Evolutionary conservation across 1,140 invertebrate species (phyloP), one percentile per base, ranked within the genome.

Genomic region (Helicoverpa armigera): DNA sequence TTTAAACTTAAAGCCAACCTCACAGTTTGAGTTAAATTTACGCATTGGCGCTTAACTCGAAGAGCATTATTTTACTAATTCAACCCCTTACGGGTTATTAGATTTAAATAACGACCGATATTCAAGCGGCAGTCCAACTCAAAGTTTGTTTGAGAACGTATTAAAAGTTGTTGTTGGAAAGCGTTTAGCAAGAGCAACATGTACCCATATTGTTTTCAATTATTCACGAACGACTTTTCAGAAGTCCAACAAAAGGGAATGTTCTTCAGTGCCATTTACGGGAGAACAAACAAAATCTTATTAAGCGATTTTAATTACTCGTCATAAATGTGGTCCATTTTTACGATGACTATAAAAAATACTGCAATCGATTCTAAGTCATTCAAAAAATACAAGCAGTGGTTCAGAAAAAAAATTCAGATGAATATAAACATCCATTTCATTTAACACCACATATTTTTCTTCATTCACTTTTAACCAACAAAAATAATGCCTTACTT

Each of bases 51-150:
- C 23, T 35, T 18, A 61, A 60, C 29, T 75, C 69, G 48, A 35
- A 43, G 60, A 60, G 58, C 48, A 14, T 67, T 65, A 65, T 77
- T 77, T 67, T 65, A 65, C 60, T 53, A 54, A 77, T 77, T 77
- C 58, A 58, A 76, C 73, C 73, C 58, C 67, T 67, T 63, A 77
- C 60, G 50, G 61, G 75, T 75, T 75, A 75, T 75, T 75, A 76
- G 43, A 61, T 76, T 61, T 76, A 54, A 77, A 54, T 77, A 77
- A 77, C 75, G 75, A 77, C 61, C 60, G 29, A 77, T 77, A 67
- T 77, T 67, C 60, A 67, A 43, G 75, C 60, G n/a, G 43, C 75
- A 67, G 43, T 77, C 16, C 23, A 77, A 77, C 60, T 77, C 67
- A 9, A 69, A 70, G 69, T 72, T 77, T 54, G 73, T 76, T 76